A percentile compares a stretch with the other conserved stretches of the same genome.
These are phyloP conservation scores for Yponomeuta malinellus DNA, from an alignment of 2,888 invertebrate species.

Conservation along the genomic window DNA sequence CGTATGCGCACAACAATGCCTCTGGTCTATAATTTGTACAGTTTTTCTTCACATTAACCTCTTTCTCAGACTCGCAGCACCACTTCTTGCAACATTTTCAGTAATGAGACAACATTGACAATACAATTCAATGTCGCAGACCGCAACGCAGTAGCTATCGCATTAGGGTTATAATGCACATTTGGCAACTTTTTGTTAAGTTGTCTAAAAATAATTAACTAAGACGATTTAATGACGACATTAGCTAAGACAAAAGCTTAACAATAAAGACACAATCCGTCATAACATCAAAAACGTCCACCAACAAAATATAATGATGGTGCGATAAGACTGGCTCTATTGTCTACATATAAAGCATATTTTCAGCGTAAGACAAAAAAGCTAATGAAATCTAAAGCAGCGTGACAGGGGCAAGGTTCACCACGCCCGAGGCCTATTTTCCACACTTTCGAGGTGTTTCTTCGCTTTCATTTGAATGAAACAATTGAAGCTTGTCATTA, in stretches of 20 bases:
- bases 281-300: neutral
- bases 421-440: slow-evolving; percentile 14
- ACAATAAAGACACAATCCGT: neutral
- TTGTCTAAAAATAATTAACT: neutral
- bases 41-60: slow-evolving; percentile 30
- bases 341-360: neutral
- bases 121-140: slow-evolving; percentile 9
- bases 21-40: slow-evolving; percentile 29
- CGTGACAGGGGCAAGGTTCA: neutral
- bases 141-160: neutral
- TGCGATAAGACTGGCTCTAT: neutral
- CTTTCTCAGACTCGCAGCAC: slow-evolving; percentile 36
- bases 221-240: neutral
- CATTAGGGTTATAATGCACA: neutral
- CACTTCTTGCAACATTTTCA: slow-evolving; percentile 42
- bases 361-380: neutral
- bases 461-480: slow-evolving; percentile 18
- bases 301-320: neutral
- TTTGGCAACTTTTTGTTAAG: neutral
- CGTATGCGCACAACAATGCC: slow-evolving; percentile 1
- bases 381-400: neutral
- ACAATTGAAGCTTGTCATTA: neutral
- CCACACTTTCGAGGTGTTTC: slow-evolving; percentile 24
- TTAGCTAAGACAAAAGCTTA: neutral
- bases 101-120: slow-evolving; percentile 28